Percentiles rank a stretch among this genome's conserved stretches.
Evolutionary conservation across 64 coral and sea anemone species (phyloP).

Genomic region (Montipora cactus): DNA sequence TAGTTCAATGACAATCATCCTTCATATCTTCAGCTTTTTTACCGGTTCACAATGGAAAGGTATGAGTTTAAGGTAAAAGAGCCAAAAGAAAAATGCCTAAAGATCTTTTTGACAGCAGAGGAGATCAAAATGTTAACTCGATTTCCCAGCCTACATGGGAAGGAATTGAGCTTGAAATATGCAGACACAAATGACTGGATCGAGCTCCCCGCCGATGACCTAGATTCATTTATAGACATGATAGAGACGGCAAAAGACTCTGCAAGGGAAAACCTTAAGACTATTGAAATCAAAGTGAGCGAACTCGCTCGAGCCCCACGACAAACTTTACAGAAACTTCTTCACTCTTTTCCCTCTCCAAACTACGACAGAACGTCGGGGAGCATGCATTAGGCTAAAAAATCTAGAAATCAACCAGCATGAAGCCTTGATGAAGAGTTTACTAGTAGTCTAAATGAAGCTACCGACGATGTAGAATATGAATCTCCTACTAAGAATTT

Average conservation of each 20-base stretch:
- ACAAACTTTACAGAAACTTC: not conserved
- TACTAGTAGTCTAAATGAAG: not conserved
- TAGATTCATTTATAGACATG: conserved; percentile 64
- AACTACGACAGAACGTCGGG: not conserved
- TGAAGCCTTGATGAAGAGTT: not conserved
- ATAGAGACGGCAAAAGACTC: not conserved
- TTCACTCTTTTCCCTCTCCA: not conserved
- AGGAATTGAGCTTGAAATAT: conserved; percentile 43
- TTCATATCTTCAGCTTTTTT: too few species aligned
- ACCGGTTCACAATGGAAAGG: not conserved
- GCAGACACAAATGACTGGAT: conserved; percentile 35
- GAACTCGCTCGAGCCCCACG: conserved; percentile 13
- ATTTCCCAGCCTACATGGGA: conserved; percentile 42
- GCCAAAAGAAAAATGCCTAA: conserved; percentile 41
- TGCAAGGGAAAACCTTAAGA: conserved; percentile 1
- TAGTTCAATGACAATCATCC: too few species aligned
- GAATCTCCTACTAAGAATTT: not conserved
- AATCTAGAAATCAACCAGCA: conserved; percentile 1
- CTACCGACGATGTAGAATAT: not conserved
- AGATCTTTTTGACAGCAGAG: conserved; percentile 31
- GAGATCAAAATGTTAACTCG: conserved; percentile 27
- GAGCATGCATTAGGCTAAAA: conserved; percentile 9
- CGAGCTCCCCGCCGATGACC: conserved; percentile 31
- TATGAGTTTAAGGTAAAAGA: conserved; percentile 56
- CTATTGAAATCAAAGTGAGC: conserved; percentile 15